Evolutionary conservation across 1,140 invertebrate species (phyloP).

Genomic region (Dreissena polymorpha): DNA sequence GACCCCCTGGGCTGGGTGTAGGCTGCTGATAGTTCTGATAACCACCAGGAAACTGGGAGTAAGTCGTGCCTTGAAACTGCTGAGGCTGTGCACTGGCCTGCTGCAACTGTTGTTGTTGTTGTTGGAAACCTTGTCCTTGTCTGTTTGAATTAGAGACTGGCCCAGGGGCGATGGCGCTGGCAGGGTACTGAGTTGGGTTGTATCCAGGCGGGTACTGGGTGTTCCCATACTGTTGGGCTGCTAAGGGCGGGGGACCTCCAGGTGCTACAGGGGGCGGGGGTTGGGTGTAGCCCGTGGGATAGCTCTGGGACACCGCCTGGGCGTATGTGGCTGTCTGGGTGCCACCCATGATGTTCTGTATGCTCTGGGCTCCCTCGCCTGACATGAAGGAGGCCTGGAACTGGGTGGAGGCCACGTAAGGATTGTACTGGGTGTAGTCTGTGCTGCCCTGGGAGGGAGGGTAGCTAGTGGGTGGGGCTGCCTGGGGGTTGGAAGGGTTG

Average conservation of each 20-base stretch:
- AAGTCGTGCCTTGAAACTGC: background rate
- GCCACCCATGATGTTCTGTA: slow-evolving; percentile 70
- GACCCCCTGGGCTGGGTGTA: background rate
- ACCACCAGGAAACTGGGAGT: background rate
- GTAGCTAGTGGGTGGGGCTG: slow-evolving; percentile 37
- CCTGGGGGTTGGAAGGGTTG: slow-evolving; percentile 58
- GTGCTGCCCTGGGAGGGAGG: slow-evolving; percentile 8
- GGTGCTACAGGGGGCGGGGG: slow-evolving; percentile 44
- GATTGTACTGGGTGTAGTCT: slow-evolving; percentile 66
- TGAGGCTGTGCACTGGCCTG: background rate
- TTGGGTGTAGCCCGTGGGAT: slow-evolving; percentile 40
- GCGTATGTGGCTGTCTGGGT: slow-evolving; percentile 50
- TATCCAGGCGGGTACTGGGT: slow-evolving; percentile 55
- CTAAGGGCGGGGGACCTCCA: background rate
- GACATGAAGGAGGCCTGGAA: slow-evolving; percentile 76
- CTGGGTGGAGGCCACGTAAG: slow-evolving; percentile 73
- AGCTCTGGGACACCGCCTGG: slow-evolving; percentile 39
- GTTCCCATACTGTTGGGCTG: background rate
- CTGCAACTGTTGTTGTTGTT: no score
- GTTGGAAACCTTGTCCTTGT: slow-evolving; percentile 9
- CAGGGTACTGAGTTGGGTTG: no score
- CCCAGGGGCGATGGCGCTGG: background rate
- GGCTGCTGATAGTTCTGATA: background rate
- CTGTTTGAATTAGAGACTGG: background rate
- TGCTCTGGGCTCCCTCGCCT: slow-evolving; percentile 73